A percentile compares a stretch with the other conserved stretches of the same genome.
Conservation (phyloP, 2,113 vertebrate species). For the Orycteropus afer region DNA sequence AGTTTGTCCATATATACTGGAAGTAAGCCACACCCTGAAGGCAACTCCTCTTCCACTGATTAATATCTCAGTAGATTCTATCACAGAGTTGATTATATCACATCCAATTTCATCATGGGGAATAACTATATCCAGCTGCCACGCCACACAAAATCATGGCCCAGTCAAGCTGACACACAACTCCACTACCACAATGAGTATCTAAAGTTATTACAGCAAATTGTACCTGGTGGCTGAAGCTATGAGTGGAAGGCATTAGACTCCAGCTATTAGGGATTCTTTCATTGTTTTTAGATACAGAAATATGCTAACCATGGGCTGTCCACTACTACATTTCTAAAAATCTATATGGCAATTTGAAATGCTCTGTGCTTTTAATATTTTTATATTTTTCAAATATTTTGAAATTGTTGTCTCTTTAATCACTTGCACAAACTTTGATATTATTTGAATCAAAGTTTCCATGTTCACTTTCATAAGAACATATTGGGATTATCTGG, state of each 20-base stretch:
- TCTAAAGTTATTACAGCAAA: not conserved
- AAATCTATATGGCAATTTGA: too few species aligned
- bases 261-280: fast-evolving
- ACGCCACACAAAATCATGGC: too few species aligned
- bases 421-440: not conserved
- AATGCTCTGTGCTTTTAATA: not conserved
- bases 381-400: not conserved
- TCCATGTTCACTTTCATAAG: not conserved
- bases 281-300: not conserved
- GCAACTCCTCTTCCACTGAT: too few species aligned
- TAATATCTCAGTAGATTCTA: too few species aligned
- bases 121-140: too few species aligned
- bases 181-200: too few species aligned
- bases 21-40: too few species aligned
- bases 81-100: too few species aligned
- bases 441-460: not conserved
- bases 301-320: not conserved
- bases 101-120: too few species aligned
- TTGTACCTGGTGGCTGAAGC: not conserved
- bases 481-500: not conserved
- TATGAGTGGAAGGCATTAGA: not conserved
- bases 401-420: not conserved
- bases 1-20: too few species aligned
- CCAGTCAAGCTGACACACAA: too few species aligned
- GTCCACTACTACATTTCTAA: too few species aligned